Conservation (phyloP, 2,888 invertebrate genomes). For the Cataglyphis rosenhaueri region DNA sequence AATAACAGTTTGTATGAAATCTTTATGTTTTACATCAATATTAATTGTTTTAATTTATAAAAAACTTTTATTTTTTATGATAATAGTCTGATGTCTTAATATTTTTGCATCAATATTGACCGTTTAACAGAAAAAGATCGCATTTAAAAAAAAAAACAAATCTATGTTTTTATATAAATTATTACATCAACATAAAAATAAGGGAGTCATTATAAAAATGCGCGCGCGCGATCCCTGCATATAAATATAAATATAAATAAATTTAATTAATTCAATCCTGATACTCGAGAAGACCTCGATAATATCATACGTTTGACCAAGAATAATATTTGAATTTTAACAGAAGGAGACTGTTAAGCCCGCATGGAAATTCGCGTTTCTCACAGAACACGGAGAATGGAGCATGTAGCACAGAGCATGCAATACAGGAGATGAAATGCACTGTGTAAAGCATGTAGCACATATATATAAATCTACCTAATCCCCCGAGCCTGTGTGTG, state of each 20-base stretch:
- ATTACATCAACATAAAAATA: slow-evolving; percentile 14
- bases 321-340: slow-evolving; percentile 42
- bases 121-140: neutral
- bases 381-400: slow-evolving; percentile 63
- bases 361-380: slow-evolving; percentile 66
- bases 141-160: neutral
- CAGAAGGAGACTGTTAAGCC: slow-evolving; percentile 35
- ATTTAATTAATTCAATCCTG: slow-evolving; percentile 14
- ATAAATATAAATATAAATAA: neutral
- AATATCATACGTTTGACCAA: neutral
- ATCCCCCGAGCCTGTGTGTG: slow-evolving; percentile 49
- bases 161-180: neutral
- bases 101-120: neutral
- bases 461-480: slow-evolving; percentile 48
- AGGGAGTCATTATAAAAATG: neutral
- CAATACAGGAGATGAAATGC: slow-evolving; percentile 54
- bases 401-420: slow-evolving; percentile 67
- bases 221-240: neutral
- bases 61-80: neutral
- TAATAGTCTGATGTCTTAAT: neutral
- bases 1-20: neutral
- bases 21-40: neutral
- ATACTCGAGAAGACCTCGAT: neutral
- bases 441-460: slow-evolving; percentile 53
- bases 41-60: neutral